These are phyloP conservation scores for Stichopus horrens DNA, from an alignment of 53 echinoderm and acorn worm genomes.

Conservation along the genomic window DNA sequence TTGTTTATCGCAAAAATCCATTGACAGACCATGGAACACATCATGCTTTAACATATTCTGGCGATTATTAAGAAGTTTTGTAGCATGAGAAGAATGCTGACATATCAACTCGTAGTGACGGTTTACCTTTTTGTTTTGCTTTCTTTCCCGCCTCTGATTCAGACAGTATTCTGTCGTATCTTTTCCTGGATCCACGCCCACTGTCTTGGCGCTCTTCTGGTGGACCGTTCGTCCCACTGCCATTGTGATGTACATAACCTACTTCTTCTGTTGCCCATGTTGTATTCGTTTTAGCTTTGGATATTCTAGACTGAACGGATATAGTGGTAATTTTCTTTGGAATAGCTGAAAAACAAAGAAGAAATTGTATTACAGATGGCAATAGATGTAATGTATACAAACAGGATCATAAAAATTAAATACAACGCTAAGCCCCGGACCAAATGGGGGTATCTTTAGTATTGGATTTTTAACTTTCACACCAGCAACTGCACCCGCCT, in stretches of 20 bases:
- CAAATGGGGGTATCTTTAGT: too few species aligned
- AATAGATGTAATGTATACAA: background rate
- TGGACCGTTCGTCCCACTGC: background rate
- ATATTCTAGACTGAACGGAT: slow-evolving; percentile 29
- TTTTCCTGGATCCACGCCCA: slow-evolving; percentile 12
- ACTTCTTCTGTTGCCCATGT: slow-evolving; percentile 20
- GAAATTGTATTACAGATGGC: background rate
- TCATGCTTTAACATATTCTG: too few species aligned
- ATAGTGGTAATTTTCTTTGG: slow-evolving; percentile 34
- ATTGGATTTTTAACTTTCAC: too few species aligned
- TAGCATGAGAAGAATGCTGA: too few species aligned
- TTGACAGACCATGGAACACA: too few species aligned
- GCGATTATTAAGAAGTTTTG: too few species aligned
- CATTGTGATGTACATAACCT: background rate
- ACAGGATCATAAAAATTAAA: background rate
- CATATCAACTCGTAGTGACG: too few species aligned
- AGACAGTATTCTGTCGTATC: slow-evolving; percentile 12
- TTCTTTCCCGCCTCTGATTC: slow-evolving; percentile 21
- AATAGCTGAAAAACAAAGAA: background rate
- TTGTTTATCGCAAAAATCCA: too few species aligned
- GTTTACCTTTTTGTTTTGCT: slow-evolving; percentile 17
- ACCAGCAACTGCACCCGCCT: too few species aligned
- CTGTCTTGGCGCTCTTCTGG: background rate
- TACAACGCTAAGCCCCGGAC: too few species aligned
- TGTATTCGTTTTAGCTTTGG: slow-evolving; percentile 24